Conservation (phyloP, 2,888 invertebrate genomes). For the Tromatobia lineatoria region DNA sequence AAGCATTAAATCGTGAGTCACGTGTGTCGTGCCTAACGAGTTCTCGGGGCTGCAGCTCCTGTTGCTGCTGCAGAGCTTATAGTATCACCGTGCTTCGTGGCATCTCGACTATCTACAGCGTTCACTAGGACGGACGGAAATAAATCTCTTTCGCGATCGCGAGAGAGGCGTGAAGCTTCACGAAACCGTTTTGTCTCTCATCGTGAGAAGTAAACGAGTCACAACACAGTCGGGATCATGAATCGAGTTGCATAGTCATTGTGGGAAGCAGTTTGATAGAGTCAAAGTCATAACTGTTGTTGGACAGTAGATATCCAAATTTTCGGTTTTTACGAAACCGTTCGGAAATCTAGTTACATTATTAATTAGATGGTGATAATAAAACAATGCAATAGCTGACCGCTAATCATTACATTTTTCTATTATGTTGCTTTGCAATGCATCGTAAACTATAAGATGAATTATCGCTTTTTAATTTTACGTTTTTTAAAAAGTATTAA, state of each 20-base stretch:
- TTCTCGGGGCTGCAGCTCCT: conserved; percentile 15
- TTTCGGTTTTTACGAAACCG: background rate
- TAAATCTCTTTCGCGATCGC: conserved; percentile 42
- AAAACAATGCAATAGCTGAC: background rate
- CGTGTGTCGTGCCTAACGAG: conserved; percentile 31
- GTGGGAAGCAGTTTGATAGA: background rate
- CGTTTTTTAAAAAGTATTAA: background rate
- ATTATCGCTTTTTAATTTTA: no score
- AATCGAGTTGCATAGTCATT: conserved; percentile 8
- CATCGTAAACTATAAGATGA: no score
- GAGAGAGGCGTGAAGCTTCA: conserved; percentile 33
- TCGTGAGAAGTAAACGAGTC: conserved; percentile 5
- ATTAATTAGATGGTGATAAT: background rate
- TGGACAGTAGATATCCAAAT: background rate
- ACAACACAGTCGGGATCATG: background rate
- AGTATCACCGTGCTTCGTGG: conserved; percentile 13
- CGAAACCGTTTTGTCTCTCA: conserved; percentile 28
- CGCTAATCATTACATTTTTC: no score
- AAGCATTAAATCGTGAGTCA: background rate
- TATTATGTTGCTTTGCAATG: no score
- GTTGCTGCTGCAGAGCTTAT: background rate
- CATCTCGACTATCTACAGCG: conserved; percentile 45
- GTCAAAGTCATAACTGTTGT: background rate
- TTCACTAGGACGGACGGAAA: conserved; percentile 39
- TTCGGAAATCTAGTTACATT: background rate